Evolutionary conservation across 2,113 vertebrate species (phyloP), one percentile per base, ranked within the genome.

Genomic region (Bujurquina vittata): DNA sequence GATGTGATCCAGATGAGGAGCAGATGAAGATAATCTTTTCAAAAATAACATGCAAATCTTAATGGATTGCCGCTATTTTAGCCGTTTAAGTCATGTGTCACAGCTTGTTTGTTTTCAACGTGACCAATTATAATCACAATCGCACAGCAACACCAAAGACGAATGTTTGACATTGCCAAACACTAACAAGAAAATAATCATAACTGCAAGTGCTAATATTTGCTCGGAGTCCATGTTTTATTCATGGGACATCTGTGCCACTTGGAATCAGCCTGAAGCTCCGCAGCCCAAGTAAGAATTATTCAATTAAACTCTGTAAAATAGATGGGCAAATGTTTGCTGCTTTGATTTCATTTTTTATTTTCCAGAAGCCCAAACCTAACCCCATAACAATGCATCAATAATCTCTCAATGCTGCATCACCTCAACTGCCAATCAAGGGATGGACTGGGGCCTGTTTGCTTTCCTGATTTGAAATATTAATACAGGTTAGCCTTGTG

Each of bases 401-500:
- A 89, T 92, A 91, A 91, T 93, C 85, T 90, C 78, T 85, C 80
- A 89, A 88, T 87, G 82, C 90, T 65, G 80, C 78, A 91, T 94
- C 83, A 90, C 87, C 88, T 92, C 85, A 81, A 43, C 92, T 94
- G 93, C 86, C 94, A 94, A 88, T 95, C 94, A 94, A 69, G 79
- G 63, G 14, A 67, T 75, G 76, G 84, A 84, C 78, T 84, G 83
- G 84, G 85, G 88, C 83, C 76, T 52, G 83, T 91, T 92, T 92
- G 77, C 88, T 89, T 92, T 62, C 90, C 85, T 92, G 83, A 92
- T 94, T 89, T 96, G 84, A 95, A 96, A 96, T 95, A 96, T 96
- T 96, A 92, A 95, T 95, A 94, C 81, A 83, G 88, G 92, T 94
- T 94, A 95, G 93, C 93, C 94, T 95, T 95, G 94, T 87, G 94